A percentile compares a stretch with the other conserved stretches of the same genome.
Evolutionary conservation across 2,797 vertebrate species (phyloP).

Genomic region (Champsocephalus esox): DNA sequence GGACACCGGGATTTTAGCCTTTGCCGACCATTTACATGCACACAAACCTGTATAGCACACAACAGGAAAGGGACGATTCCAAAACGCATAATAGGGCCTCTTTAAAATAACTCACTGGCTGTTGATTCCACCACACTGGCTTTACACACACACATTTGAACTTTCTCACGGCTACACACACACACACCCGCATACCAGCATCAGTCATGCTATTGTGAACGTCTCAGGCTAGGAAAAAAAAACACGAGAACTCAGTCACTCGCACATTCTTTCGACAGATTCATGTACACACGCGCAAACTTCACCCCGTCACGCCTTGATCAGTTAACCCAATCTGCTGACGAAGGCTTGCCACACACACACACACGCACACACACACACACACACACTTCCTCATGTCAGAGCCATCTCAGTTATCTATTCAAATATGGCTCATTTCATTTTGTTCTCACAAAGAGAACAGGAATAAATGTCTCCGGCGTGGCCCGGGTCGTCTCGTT

Average conservation of each 20-base stretch:
- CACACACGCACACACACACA: slow-evolving; percentile 23
- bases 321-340: slow-evolving; percentile 75
- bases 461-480: slow-evolving; percentile 30
- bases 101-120: slow-evolving; percentile 46
- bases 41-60: too few species aligned
- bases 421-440: slow-evolving; percentile 35
- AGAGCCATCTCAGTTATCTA: slow-evolving; percentile 11
- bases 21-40: too few species aligned
- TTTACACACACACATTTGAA: slow-evolving; percentile 40
- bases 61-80: too few species aligned
- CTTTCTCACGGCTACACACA: slow-evolving; percentile 67
- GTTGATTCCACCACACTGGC: slow-evolving; percentile 31
- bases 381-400: slow-evolving; percentile 44
- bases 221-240: slow-evolving; percentile 66
- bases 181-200: slow-evolving; percentile 74
- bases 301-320: slow-evolving; percentile 68
- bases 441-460: slow-evolving; percentile 10
- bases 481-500: slow-evolving; percentile 35
- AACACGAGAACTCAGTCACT: slow-evolving; percentile 30
- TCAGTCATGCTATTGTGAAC: slow-evolving; percentile 73
- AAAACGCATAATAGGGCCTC: too few species aligned
- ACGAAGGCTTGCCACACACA: slow-evolving; percentile 48
- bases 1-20: too few species aligned
- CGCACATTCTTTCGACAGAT: slow-evolving; percentile 59
- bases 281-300: slow-evolving; percentile 67